These are phyloP conservation scores for Pomatorhinus ruficollis DNA, from an alignment of 2,113 vertebrate species.

Conservation along the genomic window DNA sequence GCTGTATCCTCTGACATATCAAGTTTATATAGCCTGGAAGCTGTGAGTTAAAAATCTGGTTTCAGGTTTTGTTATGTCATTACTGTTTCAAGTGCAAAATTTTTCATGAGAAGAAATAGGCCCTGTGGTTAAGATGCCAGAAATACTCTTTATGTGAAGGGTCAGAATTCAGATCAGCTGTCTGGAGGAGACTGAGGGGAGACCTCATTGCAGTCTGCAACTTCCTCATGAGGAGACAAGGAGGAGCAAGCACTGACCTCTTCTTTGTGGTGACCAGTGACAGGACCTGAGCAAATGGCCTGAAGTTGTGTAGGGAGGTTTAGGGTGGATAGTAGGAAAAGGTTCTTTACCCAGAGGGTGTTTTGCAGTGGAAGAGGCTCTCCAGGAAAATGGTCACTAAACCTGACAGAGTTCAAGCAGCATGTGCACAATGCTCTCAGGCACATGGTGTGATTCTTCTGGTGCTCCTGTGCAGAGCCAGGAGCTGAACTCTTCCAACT, in stretches of 20 bases:
- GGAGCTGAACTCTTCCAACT: neutral
- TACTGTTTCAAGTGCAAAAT: neutral
- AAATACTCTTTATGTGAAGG: neutral
- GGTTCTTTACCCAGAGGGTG: neutral
- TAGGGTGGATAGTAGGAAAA: neutral
- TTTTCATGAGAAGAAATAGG: neutral
- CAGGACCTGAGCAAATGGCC: neutral
- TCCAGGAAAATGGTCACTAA: neutral
- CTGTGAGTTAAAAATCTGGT: neutral
- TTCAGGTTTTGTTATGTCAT: neutral
- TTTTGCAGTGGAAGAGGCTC: neutral
- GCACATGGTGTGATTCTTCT: neutral
- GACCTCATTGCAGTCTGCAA: neutral
- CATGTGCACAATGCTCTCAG: neutral
- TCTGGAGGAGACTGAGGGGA: neutral
- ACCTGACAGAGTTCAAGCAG: neutral
- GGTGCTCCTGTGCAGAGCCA: neutral
- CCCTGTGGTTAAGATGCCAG: neutral
- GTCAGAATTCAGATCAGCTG: neutral
- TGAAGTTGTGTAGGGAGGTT: neutral
- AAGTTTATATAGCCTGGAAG: neutral
- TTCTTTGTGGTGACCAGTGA: neutral
- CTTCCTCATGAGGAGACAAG: fast-evolving
- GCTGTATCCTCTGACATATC: neutral
- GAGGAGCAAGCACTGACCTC: too few relatives aligned